Evolutionary conservation across 1,140 invertebrate species (phyloP), one percentile per base, ranked within the genome.

Genomic region (Micrasema longulum): DNA sequence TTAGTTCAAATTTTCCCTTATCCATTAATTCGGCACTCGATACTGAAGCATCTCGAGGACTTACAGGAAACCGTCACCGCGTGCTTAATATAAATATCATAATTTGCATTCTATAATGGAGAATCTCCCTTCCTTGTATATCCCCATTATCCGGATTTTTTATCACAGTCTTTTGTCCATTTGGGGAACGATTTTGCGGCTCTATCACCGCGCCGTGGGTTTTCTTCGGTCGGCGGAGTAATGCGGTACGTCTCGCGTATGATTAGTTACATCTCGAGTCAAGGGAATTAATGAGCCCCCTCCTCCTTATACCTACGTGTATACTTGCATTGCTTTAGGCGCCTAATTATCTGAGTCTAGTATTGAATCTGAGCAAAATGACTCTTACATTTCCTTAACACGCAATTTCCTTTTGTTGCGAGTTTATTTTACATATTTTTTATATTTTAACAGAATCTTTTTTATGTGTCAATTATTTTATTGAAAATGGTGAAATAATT

Each of bases 91-190:
- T 71, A 71, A 71, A 71, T 71, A 65, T 65, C 52, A 26, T 65
- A 65, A 71, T 71, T 71, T 71, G 69, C 69, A 71, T 71, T 71
- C 60, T 71, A 66, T 71, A 71, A 71, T 71, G 69, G 69, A 62
- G 53, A 36, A 45, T 52, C 22, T 26, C 68, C 31, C 35, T 43
- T 52, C 36, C 47, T 65, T 31, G 18, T 14, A 14, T n/a, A 14
- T n/a, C 66, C 66, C 66, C 35, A 69, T 70, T 70, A 53, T 70
- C 26, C 53, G 53, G 53, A 36, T 12, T 52, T 52, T 62, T 63
- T 41, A 45, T 64, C 22, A 60, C 52, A 62, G 35, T 14, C 10
- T 64, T 64, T 64, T 22, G 60, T 64, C 60, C 64, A 38, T 67
- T 55, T 22, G 48, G 50, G 47, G 16, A 52, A 35, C 14, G 47